Base-by-base conservation (phyloP, 2,888 invertebrate species). In the Sarcophaga variegata region DNA sequence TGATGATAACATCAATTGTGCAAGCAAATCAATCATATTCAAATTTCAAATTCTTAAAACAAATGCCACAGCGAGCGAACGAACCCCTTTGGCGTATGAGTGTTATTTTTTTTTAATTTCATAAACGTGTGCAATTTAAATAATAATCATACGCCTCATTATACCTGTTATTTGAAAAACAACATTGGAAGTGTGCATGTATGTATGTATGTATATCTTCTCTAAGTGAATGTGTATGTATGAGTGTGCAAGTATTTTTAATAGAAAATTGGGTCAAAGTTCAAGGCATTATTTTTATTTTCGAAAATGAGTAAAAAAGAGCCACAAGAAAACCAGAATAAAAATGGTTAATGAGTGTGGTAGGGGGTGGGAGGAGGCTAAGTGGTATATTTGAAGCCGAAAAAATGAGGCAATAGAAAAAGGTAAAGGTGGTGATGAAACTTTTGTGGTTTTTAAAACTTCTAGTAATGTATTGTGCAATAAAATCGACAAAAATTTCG, bases 61-160 rank as follows among this genome's bases (percentile, higher is more conserved):
- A 62, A 12, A 45, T 12, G 60, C 45, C 37, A 62, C 62, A 74
- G 6, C 62, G n/a, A 62, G 2, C 17, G 22, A 62, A 11, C 6
- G 47, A 6, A 5, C 10, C 74, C 45, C 17, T 6, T 2, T n/a
- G 74, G 22, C 62, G 45, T 74, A 62, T 74, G 62, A 74, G 74
- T 74, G 14, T 74, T 72, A 11, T 62, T 37, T 6, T 45, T 60
- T 60, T 37, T 37, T 37, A 37, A 37, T 37, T 10, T 2, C 59
- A 60, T 25, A 59, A 14, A 54, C 3, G 14, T 2, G 11, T 62
- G 45, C 20, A 62, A 74, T 62, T 63, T 71, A 27, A 79, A 79
- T 71, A 79, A 62, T 63, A 79, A 71, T 49, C 63, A 71, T 79
- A 71, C 63, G 70, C 70, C 62, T 70, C 78, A 60, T 5, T 69